Conservation (phyloP, 2,888 invertebrate genomes). For the Empis stercorea region DNA sequence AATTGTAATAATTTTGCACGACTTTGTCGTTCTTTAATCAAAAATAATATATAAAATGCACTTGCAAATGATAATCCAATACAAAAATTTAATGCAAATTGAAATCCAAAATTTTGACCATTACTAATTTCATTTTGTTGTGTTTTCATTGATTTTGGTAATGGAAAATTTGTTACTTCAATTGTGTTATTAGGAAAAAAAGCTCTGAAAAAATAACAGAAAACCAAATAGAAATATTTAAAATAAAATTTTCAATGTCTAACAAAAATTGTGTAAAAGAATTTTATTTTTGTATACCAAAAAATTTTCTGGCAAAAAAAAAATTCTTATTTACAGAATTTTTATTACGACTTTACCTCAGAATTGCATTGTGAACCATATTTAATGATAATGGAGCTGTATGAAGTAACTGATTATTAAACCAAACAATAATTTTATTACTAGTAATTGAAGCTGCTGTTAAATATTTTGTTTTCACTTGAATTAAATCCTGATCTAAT, state of each 20-base stretch:
- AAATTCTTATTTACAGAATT: no score
- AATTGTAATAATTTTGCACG: constrained; percentile 65
- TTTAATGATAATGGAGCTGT: constrained; percentile 1
- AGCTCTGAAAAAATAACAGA: no score
- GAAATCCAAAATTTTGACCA: constrained; percentile 40
- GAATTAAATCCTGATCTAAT: constrained; percentile 11
- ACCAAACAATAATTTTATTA: constrained; percentile 13
- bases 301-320: no score
- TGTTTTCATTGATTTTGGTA: constrained; percentile 47
- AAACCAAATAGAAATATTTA: no score
- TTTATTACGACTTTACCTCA: neutral
- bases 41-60: constrained; percentile 48
- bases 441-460: constrained; percentile 39
- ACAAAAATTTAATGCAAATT: constrained; percentile 55
- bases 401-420: constrained; percentile 1
- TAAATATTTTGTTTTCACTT: constrained; percentile 36
- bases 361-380: neutral
- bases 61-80: constrained; percentile 66
- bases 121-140: constrained; percentile 24
- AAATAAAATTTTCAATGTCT: no score
- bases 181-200: constrained; percentile 18
- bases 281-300: no score
- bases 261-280: no score
- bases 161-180: constrained; percentile 50
- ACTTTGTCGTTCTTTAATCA: constrained; percentile 51